Conservation (phyloP, 2,797 vertebrate genomes). For the Leucoraja ocellata region DNA sequence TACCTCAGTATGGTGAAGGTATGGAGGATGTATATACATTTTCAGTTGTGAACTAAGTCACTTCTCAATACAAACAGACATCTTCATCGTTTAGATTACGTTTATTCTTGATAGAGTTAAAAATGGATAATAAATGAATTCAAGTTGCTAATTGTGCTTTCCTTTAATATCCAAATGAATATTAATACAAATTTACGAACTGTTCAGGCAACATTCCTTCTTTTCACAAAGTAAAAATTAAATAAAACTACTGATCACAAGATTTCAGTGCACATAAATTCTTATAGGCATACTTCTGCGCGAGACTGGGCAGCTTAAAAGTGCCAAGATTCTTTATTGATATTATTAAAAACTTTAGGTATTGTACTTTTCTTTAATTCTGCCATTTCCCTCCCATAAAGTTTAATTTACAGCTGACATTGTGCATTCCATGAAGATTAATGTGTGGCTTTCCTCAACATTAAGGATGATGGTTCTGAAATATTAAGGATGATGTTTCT, state of each 20-base stretch:
- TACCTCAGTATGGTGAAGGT: neutral
- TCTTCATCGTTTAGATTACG: neutral
- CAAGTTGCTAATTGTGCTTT: conserved; percentile 3
- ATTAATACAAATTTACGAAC: conserved; percentile 29
- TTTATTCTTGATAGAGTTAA: neutral
- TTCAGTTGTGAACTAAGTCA: conserved; percentile 8
- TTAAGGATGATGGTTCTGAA: conserved; percentile 1
- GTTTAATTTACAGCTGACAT: neutral
- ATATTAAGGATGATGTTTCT: neutral
- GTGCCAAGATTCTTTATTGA: neutral
- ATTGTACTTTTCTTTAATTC: neutral
- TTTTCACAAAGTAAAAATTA: neutral
- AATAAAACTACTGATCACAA: neutral
- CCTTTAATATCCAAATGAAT: neutral
- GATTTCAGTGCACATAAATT: conserved; percentile 5
- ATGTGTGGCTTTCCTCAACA: neutral
- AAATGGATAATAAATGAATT: neutral
- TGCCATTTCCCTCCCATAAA: neutral
- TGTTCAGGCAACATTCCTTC: neutral
- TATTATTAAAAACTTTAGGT: conserved; percentile 12
- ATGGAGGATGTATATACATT: neutral
- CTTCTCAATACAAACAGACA: neutral
- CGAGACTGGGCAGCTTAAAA: neutral
- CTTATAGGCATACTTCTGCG: neutral
- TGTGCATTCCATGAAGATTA: neutral